These are phyloP conservation scores for Halichoeres trimaculatus DNA, from an alignment of 2,113 vertebrate genomes.

Conservation along the genomic window DNA sequence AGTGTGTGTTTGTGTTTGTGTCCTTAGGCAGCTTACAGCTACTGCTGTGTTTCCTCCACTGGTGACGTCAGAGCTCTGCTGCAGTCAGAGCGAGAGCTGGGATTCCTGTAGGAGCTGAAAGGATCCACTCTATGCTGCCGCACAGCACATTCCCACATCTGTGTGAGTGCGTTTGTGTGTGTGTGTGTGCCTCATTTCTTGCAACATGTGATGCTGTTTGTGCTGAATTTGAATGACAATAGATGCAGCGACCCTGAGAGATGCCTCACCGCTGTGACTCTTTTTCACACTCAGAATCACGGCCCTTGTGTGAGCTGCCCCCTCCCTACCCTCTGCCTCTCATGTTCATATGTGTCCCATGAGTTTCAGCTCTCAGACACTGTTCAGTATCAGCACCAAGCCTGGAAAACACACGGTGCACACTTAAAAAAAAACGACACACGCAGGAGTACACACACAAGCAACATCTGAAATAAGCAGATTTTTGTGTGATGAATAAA, in stretches of 20 bases:
- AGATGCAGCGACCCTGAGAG: conserved; percentile 71
- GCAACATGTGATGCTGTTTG: conserved; percentile 1
- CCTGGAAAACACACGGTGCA: conserved; percentile 42
- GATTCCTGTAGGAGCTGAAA: conserved; percentile 56
- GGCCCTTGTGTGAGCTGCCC: conserved; percentile 32
- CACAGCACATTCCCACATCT: conserved; percentile 39
- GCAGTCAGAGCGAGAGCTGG: conserved; percentile 53
- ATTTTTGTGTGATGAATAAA: conserved; percentile 55
- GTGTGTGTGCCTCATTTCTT: background rate
- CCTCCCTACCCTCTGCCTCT: conserved; percentile 29
- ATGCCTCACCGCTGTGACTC: conserved; percentile 59
- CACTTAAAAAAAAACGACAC: conserved; percentile 32
- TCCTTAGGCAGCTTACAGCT: conserved; percentile 48
- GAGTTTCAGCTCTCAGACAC: conserved; percentile 56
- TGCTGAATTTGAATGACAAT: conserved; percentile 75
- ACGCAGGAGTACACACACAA: conserved; percentile 2
- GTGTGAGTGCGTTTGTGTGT: background rate
- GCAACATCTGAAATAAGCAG: conserved; percentile 61
- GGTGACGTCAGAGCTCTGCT: conserved; percentile 62
- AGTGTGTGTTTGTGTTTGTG: conserved; percentile 25
- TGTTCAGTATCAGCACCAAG: conserved; percentile 48
- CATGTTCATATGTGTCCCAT: conserved; percentile 59
- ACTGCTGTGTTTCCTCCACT: conserved; percentile 61
- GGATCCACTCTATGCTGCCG: conserved; percentile 36
- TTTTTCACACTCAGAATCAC: conserved; percentile 45